These are phyloP conservation scores for Melanogrammus aeglefinus DNA, from an alignment of 2,797 vertebrate genomes.

Conservation along the genomic window DNA sequence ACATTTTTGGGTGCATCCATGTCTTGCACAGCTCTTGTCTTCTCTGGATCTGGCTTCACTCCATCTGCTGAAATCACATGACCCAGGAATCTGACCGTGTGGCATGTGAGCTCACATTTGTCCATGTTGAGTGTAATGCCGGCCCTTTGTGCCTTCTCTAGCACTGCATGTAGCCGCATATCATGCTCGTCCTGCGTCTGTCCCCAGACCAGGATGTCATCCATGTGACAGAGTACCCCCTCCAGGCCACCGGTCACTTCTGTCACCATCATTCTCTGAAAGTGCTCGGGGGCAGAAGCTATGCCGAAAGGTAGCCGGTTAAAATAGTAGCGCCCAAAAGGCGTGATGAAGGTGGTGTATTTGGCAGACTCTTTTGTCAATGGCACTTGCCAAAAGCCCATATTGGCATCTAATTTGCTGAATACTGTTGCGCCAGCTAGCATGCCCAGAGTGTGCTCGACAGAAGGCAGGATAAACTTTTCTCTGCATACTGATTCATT, in stretches of 20 bases:
- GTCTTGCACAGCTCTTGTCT: not conserved
- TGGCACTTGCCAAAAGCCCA: conserved; percentile 15
- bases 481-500: not conserved
- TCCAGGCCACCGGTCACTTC: conserved; percentile 17
- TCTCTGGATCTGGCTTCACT: not conserved
- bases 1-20: conserved; percentile 5
- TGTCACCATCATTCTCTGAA: conserved; percentile 21
- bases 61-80: not conserved
- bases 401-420: conserved; percentile 11
- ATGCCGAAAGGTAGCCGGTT: conserved; percentile 15
- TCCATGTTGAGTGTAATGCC: conserved; percentile 18
- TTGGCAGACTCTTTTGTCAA: not conserved
- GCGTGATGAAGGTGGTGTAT: not conserved
- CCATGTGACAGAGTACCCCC: conserved; percentile 21
- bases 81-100: not conserved
- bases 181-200: conserved; percentile 22
- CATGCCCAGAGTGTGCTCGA: conserved; percentile 9
- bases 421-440: not conserved
- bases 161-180: not conserved
- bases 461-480: not conserved
- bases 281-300: conserved; percentile 20
- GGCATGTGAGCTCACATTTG: conserved; percentile 16
- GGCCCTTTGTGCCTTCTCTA: conserved; percentile 10
- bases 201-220: conserved; percentile 14
- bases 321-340: not conserved